Evolutionary conservation across 2,113 vertebrate genomes (phyloP), one percentile per base, ranked within the genome.

Genomic region (Istiophorus platypterus): DNA sequence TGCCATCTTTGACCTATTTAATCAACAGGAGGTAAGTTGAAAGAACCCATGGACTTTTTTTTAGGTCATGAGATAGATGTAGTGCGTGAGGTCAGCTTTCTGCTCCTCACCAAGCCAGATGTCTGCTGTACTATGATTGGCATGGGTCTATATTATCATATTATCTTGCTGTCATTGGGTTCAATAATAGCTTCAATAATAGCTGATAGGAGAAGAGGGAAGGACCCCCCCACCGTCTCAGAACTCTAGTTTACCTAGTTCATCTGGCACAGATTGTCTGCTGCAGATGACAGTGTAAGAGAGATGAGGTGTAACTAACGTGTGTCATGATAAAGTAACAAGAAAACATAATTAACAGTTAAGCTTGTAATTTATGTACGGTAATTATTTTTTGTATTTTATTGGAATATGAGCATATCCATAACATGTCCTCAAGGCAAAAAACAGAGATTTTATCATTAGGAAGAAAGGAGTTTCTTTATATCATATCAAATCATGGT

Each of bases 1-100:
- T 77, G 24, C 1, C 3, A 0, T 42, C n/a, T 3, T 31, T 78
- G 64, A 78, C 78, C 69, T 70, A 75, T 70, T 74, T 78, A 29
- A 20, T 72, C 0, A 41, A 39, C n/a, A 73, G 1, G 24, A 27
- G 20, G 20, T 29, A 51, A 41, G 29, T 22, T 45, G 26, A 14
- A 61, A 57, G 18, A 71, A 62, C 14, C 14, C 49, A 63, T 49
- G 42, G 10, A 20, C 31, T 20, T 37, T 37, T 37, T 37, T 37
- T 5, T 37, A 7, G 34, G 34, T 37, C 56, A 7, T 12, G 20
- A n/a, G 51, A 11, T 14, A 3, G 8, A 52, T 51, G 47, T 51
- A 10, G 22, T 52, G 20, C 49, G 3, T 10, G 51, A n/a, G 20
- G 51, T 52, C 22, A 22, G 18, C 49, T 47, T 14, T 47, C 18